A percentile compares a stretch with the other conserved stretches of the same genome.
phyloP scores from a whole-genome alignment of 2,113 vertebrate species.

The Sinocyclocheilus rhinocerous region DNA sequence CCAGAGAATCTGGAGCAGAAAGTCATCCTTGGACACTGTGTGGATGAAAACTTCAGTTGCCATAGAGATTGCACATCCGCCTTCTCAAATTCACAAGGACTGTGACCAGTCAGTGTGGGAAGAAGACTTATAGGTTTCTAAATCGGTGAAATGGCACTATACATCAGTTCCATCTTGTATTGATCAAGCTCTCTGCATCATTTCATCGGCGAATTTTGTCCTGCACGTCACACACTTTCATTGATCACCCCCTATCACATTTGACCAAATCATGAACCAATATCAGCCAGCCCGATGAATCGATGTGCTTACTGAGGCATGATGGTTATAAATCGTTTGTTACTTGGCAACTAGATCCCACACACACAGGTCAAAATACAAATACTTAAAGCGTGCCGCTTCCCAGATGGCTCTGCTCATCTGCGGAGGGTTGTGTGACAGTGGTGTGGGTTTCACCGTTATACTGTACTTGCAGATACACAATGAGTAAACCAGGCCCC shows the following conservation, averaged over 20 bases:
- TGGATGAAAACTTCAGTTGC: constrained; percentile 33
- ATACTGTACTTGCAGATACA: constrained; percentile 27
- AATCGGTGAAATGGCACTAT: neutral
- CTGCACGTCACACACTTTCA: neutral
- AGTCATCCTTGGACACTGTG: constrained; percentile 29
- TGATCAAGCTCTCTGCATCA: constrained; percentile 25
- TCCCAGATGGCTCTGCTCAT: constrained; percentile 44
- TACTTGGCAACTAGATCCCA: constrained; percentile 48
- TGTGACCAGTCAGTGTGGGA: constrained; percentile 32
- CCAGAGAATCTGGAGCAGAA: constrained; percentile 14
- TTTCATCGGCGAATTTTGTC: neutral
- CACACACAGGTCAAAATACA: constrained; percentile 47
- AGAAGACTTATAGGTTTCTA: constrained; percentile 26
- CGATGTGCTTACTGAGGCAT: constrained; percentile 20
- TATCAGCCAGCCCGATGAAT: constrained; percentile 41
- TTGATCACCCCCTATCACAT: constrained; percentile 18
- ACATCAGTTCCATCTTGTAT: neutral
- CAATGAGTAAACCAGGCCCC: constrained; percentile 19
- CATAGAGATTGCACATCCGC: constrained; percentile 42
- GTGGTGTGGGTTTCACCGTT: constrained; percentile 38
- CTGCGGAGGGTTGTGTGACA: constrained; percentile 43
- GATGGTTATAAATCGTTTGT: constrained; percentile 46
- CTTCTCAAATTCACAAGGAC: constrained; percentile 36
- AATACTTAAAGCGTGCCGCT: constrained; percentile 27
- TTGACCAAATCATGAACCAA: constrained; percentile 30